phyloP scores from a whole-genome alignment of 35 echinoderm and acorn worm genomes.

The Eucidaris tribuloides region DNA sequence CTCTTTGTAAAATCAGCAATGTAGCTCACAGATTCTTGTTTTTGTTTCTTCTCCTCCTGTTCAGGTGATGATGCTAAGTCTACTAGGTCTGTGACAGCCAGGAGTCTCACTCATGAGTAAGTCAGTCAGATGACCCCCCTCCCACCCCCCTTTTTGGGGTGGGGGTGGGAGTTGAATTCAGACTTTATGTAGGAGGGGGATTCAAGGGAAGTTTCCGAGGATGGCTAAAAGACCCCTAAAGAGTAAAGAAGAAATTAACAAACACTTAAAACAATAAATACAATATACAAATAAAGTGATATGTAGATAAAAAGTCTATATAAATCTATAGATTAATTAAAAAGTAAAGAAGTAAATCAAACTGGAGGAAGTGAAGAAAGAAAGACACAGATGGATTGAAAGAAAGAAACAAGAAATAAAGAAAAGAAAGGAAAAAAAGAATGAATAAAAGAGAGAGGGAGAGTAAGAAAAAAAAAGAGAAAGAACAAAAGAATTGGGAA shows the following conservation, averaged over 20 bases:
- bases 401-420: background rate
- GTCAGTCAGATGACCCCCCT: background rate
- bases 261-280: no score
- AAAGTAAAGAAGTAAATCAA: background rate
- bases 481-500: background rate
- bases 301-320: background rate
- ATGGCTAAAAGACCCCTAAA: background rate
- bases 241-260: background rate
- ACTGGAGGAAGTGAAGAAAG: background rate
- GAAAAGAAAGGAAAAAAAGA: background rate
- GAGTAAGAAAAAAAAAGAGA: background rate
- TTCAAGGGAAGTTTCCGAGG: background rate
- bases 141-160: background rate
- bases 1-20: background rate
- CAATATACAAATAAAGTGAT: background rate
- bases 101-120: conserved; percentile 14
- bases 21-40: background rate
- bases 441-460: background rate
- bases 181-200: background rate
- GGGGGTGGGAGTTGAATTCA: background rate
- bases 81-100: background rate
- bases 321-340: background rate
- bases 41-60: background rate
- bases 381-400: background rate
- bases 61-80: background rate